phyloP scores from a whole-genome alignment of 2,797 vertebrate genomes.

The Loris lydekkerianus region DNA sequence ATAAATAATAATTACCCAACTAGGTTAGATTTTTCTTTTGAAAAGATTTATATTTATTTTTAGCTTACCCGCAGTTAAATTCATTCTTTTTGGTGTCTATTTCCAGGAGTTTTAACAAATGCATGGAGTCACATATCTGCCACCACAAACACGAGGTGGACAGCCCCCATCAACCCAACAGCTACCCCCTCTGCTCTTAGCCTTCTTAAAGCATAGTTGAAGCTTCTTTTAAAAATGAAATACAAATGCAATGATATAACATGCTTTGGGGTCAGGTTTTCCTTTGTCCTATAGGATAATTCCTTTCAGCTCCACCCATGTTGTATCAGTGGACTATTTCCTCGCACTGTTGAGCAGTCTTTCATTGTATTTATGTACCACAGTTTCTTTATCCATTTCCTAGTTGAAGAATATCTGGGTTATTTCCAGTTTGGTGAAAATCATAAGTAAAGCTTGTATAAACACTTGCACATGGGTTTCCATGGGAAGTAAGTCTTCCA shows the following conservation, averaged over 20 bases:
- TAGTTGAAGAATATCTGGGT: neutral
- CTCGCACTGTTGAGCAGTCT: neutral
- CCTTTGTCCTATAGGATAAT: neutral
- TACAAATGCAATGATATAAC: neutral
- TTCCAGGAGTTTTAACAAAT: neutral
- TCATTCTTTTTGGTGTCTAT: neutral
- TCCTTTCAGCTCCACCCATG: neutral
- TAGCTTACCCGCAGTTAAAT: neutral
- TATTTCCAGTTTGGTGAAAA: neutral
- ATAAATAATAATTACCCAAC: neutral
- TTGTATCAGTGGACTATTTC: neutral
- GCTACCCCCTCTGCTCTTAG: neutral
- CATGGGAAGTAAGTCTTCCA: neutral
- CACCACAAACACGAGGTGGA: neutral
- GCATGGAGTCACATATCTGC: neutral
- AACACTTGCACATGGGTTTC: neutral
- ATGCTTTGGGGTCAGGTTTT: neutral
- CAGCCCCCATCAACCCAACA: no score
- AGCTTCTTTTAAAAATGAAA: neutral
- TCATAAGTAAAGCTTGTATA: neutral
- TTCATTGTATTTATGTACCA: neutral
- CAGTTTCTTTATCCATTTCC: neutral
- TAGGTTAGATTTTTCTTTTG: slow-evolving; percentile 3
- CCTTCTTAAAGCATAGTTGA: neutral
- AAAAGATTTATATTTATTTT: neutral